Conservation (phyloP, 2,888 invertebrate genomes). For the Xestia sexstrigata region DNA sequence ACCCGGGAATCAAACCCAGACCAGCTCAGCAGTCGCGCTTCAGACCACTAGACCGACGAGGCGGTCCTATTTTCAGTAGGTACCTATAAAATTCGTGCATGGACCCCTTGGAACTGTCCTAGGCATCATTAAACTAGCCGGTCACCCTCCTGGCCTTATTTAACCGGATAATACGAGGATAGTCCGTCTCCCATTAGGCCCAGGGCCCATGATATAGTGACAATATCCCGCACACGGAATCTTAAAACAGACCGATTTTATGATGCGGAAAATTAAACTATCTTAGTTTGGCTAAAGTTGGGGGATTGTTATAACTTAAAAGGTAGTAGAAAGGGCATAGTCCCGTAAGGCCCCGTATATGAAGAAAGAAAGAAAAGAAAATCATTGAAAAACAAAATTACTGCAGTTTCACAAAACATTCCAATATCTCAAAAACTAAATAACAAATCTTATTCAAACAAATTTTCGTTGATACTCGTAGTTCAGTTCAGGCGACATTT, state of each 20-base stretch:
- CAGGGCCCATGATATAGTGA: slow-evolving; percentile 32
- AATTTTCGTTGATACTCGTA: background rate
- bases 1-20: background rate
- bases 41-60: background rate
- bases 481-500: background rate
- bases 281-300: slow-evolving; percentile 6
- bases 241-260: slow-evolving; percentile 38
- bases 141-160: background rate
- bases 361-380: background rate
- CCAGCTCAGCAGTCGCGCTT: background rate
- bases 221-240: slow-evolving; percentile 21
- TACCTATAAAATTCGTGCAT: background rate
- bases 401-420: background rate
- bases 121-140: background rate
- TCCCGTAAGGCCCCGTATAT: background rate
- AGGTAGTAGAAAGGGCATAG: background rate
- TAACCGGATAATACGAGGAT: slow-evolving; percentile 9
- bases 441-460: background rate
- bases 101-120: background rate
- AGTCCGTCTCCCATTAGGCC: slow-evolving; percentile 8
- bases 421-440: background rate
- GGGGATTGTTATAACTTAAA: slow-evolving; percentile 22
- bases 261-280: slow-evolving; percentile 58
- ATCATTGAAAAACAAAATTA: background rate
- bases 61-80: background rate